Percentiles rank a stretch among this genome's conserved stretches.
Evolutionary conservation across 2,888 invertebrate genomes (phyloP).

Genomic region (Eurois occulta): DNA sequence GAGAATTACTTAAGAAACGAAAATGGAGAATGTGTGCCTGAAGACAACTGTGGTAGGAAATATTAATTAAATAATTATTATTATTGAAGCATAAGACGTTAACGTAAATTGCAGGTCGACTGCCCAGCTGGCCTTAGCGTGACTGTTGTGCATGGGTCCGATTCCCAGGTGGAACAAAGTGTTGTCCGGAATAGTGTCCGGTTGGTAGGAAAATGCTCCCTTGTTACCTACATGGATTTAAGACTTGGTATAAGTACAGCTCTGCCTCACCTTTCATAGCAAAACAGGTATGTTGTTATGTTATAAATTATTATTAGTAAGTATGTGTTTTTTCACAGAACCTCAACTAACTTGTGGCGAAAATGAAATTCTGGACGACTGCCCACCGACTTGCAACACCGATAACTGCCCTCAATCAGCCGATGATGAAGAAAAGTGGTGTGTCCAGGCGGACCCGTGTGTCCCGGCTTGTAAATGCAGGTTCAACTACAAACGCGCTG

Average conservation of each 20-base stretch:
- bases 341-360: conserved; percentile 51
- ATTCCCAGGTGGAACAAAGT: neutral
- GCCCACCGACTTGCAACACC: conserved; percentile 67
- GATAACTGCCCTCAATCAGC: conserved; percentile 72
- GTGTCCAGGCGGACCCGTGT: conserved; percentile 64
- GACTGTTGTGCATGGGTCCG: neutral
- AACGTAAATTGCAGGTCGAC: neutral
- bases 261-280: neutral
- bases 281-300: neutral
- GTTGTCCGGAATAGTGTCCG: neutral
- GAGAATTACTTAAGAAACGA: conserved; percentile 20
- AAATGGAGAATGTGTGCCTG: conserved; percentile 34
- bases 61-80: neutral
- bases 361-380: conserved; percentile 68
- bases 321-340: neutral
- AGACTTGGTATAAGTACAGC: neutral
- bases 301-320: neutral
- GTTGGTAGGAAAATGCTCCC: neutral
- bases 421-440: conserved; percentile 53
- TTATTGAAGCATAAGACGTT: neutral
- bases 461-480: conserved; percentile 73
- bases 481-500: conserved; percentile 71
- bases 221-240: neutral
- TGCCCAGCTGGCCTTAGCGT: neutral
- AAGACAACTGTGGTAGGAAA: conserved; percentile 24